These are phyloP conservation scores for Phalacrocorax brasilianus DNA, from an alignment of 2,113 vertebrate species.

Conservation along the genomic window DNA sequence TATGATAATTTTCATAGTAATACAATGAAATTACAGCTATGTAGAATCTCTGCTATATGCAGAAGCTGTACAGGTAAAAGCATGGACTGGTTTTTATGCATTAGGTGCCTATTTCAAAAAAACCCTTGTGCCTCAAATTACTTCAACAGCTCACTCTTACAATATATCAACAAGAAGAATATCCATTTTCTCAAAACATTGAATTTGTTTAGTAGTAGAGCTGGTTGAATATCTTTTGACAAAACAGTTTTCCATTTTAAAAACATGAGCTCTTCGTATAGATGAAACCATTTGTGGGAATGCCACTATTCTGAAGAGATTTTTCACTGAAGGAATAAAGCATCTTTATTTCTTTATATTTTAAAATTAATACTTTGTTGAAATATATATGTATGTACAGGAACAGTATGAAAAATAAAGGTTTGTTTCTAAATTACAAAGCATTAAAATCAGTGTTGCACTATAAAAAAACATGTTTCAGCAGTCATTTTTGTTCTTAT, in stretches of 20 bases:
- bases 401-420: neutral
- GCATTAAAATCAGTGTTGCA: neutral
- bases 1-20: neutral
- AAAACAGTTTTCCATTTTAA: neutral
- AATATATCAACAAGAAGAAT: neutral
- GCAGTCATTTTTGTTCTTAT: neutral
- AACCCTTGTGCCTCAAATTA: neutral
- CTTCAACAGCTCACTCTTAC: neutral
- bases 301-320: neutral
- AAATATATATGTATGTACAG: neutral
- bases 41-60: neutral
- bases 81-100: accelerated
- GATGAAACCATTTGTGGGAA: neutral
- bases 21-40: neutral
- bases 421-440: neutral
- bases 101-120: neutral
- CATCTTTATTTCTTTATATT: neutral
- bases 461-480: neutral
- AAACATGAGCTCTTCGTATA: neutral
- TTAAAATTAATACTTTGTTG: neutral
- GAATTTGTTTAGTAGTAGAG: neutral
- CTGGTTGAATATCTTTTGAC: neutral
- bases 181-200: neutral
- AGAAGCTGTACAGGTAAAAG: neutral
- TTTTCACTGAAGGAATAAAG: neutral